Evolutionary conservation across 1,140 invertebrate genomes (phyloP), one percentile per base, ranked within the genome.

Genomic region (Lineus longissimus): DNA sequence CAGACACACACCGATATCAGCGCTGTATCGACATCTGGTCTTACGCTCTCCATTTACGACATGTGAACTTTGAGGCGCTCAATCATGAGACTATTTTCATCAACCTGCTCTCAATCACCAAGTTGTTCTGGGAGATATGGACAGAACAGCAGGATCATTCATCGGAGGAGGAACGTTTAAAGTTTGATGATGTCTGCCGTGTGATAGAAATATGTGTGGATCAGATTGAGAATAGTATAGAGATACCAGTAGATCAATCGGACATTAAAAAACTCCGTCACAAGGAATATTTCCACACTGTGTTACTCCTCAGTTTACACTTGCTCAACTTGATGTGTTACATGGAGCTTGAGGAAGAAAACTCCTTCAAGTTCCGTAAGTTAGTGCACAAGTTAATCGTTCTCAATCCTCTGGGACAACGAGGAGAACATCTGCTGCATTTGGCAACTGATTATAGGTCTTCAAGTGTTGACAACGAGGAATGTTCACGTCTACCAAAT

Each of bases 1-100:
- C 94, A 22, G 94, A 81, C 59, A 89, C 91, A 36, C 93, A 93
- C 22, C 89, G 92, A 73, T 96, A 95, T 79, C 86, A 88, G 68
- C 87, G 92, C 61, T 96, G 94, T 81, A 91, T 95, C 58, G 88
- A 91, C 72, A 84, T 97, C 29, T 97, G 94, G 94, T 93, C 92
- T 80, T 95, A 96, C 81, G 94, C 93, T n/a, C 84, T 96, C 2
- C 92, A 94, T 87, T 51, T 88, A 83, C 71, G 84, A 77, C 63
- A 71, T 47, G 29, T 67, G 91, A 94, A 82, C 90, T 91, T 17
- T 91, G 91, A 75, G 90, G 90, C 59, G 88, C 89, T 95, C 51
- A 92, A 93, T 67, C 91, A 93, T 17, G 85, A 95, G 92, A 79
- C 90, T 92, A 2, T 92, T 95, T 88, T 95, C 93, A 22, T 92